Base-by-base conservation (phyloP, 2,113 vertebrate species). In the Bujurquina vittata region DNA sequence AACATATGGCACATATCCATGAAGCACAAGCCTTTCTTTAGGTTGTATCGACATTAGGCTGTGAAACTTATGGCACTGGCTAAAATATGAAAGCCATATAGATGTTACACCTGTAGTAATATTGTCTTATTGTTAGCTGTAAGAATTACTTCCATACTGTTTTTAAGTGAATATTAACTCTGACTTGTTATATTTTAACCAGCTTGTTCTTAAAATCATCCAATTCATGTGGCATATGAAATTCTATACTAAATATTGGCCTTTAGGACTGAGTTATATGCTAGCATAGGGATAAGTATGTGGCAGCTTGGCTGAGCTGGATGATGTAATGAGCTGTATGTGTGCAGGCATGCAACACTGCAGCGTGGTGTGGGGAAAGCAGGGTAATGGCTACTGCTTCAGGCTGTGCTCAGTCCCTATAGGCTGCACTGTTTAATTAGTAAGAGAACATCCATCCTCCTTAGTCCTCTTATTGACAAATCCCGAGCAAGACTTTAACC, bases 391-490 rank as follows among this genome's bases (percentile, higher is more conserved):
- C 78, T n/a, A 56, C 83, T 59, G 82, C 84, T 84, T 85, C 81
- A 57, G 89, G 33, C 91, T 84, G 54, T 37, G 69, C 84, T 88
- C 46, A 26, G 73, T 90, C 90, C 79, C 89, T 49, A 60, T 75
- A 91, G 89, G 88, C 77, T 82, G 46, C 69, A 78, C 77, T 88
- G 91, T 92, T 93, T 92, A 92, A 94, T 93, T 93, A 93, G 88
- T 81, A 65, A 85, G 80, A 89, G 87, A 86, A 80, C 88, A 91
- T 90, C 85, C 82, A 86, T 91, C 75, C 83, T 84, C 79, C 78
- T 91, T 85, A 75, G 78, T 79, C 78, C 52, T 87, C 84, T 84
- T 90, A 91, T 87, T 91, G 84, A 79, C 89, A 89, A 91, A 89
- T 80, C 69, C 81, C 73, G 75, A 83, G 61, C 17, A 11, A 79